Percentiles rank a stretch among this genome's conserved stretches.
These are phyloP conservation scores for Autographa gamma DNA, from an alignment of 2,888 invertebrate species.

Conservation along the genomic window DNA sequence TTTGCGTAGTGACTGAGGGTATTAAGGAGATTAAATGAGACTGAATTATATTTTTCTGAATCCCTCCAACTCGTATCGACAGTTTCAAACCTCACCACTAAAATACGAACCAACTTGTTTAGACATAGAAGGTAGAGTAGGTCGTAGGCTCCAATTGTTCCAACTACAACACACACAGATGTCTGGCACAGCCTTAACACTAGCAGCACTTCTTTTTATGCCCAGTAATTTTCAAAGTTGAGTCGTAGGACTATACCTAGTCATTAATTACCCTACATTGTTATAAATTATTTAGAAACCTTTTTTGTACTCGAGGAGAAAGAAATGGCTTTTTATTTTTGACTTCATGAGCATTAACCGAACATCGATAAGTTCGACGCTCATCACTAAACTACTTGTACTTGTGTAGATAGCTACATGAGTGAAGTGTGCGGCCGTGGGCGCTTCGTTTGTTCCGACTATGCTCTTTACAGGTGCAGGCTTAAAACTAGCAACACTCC, in stretches of 20 bases:
- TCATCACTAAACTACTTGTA: conserved; percentile 1
- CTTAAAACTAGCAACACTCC: conserved; percentile 50
- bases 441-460: conserved; percentile 39
- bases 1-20: no score
- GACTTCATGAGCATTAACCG: background rate
- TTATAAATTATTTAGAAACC: background rate
- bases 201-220: background rate
- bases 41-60: no score
- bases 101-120: conserved; percentile 35
- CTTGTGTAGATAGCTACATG: background rate
- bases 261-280: background rate
- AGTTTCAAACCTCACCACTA: conserved; percentile 25
- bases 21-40: no score
- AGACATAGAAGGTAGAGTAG: conserved; percentile 25
- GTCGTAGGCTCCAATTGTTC: conserved; percentile 19
- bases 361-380: background rate
- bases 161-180: background rate
- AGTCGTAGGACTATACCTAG: no score
- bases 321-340: background rate
- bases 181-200: background rate
- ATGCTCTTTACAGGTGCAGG: conserved; percentile 37
- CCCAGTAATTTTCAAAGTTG: background rate
- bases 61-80: background rate
- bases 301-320: background rate
- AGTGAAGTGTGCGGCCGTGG: conserved; percentile 7